A percentile compares a stretch with the other conserved stretches of the same genome.
phyloP scores from a whole-genome alignment of 2,797 vertebrate genomes.

The Octomys mimax region DNA sequence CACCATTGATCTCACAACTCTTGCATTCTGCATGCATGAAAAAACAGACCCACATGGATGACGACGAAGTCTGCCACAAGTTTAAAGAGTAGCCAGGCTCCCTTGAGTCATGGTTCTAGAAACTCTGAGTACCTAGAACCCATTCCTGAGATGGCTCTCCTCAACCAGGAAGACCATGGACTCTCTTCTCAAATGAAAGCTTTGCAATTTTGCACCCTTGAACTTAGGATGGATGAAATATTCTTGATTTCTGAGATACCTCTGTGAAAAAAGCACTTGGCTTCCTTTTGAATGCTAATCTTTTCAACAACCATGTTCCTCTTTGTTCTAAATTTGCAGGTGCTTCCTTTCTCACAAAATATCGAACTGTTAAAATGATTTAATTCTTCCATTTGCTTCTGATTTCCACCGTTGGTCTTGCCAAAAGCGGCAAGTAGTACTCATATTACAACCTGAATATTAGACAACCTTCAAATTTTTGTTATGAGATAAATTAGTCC shows the following conservation, averaged over 20 bases:
- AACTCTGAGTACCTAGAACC: not conserved
- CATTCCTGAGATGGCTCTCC: not conserved
- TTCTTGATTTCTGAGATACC: not conserved
- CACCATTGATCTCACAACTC: not conserved
- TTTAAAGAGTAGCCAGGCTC: not conserved
- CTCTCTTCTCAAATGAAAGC: not conserved
- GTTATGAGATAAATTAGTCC: not conserved
- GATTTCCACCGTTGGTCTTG: not conserved
- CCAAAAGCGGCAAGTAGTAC: not conserved
- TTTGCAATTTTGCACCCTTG: not conserved
- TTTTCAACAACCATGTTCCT: not conserved
- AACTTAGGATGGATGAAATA: not conserved
- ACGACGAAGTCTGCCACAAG: not conserved
- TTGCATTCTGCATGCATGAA: not conserved
- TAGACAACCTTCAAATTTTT: not conserved
- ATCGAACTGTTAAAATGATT: not conserved
- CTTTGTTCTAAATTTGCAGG: not conserved
- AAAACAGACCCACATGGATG: not conserved
- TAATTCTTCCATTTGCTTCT: not conserved
- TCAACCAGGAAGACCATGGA: not conserved
- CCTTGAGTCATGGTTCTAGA: not conserved
- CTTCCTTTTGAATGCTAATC: not conserved
- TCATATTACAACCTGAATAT: not conserved
- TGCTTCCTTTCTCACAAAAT: not conserved
- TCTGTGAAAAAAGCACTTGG: not conserved